Evolutionary conservation across 2,888 invertebrate genomes (phyloP), one percentile per base, ranked within the genome.

Genomic region (Eristalinus sepulchralis): DNA sequence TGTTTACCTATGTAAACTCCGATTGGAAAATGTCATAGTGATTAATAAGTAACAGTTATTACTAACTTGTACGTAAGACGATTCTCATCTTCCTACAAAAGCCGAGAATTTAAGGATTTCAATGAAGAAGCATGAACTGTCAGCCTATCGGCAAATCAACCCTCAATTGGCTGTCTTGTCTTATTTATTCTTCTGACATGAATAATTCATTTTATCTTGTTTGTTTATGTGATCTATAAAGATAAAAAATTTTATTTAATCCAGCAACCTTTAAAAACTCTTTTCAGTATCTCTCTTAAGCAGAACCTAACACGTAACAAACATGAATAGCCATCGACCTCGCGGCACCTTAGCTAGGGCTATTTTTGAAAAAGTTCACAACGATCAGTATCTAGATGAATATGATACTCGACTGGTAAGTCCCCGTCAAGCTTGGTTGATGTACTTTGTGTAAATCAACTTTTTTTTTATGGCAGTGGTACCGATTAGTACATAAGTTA

Each of bases 321-420:
- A 47, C 55, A 92, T 91, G 92, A 90, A 89, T 68, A 88, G 88
- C 70, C 91, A 91, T 89, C 90, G 91, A 81, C 93, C 93, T 20
- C 90, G 90, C 77, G 92, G 93, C 22, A 91, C 92, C 2, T 87
- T 93, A 77, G 93, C 93, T 53, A 90, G 92, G 73, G 91, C 92
- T 53, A 91, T 93, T 70, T 92, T 92, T 79, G 91, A 92, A 71
- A 93, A 93, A 88, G 92, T 92, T 36, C 92, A 93, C 81, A 93
- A 93, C 88, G 93, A 93, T 83, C 90, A 91, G 81, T 91, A 90
- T 88, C 88, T 93, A 70, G 92, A 93, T 70, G 91, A 91, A 83
- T 91, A 91, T 84, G 93, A 93, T 88, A 92, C 91, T 33, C 89
- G 90, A 88, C 88, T 90, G 90, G 92, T 92, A 90, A 88, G 85